Evolutionary conservation across 2,113 vertebrate species (phyloP).

Genomic region (Pygoscelis antarcticus): DNA sequence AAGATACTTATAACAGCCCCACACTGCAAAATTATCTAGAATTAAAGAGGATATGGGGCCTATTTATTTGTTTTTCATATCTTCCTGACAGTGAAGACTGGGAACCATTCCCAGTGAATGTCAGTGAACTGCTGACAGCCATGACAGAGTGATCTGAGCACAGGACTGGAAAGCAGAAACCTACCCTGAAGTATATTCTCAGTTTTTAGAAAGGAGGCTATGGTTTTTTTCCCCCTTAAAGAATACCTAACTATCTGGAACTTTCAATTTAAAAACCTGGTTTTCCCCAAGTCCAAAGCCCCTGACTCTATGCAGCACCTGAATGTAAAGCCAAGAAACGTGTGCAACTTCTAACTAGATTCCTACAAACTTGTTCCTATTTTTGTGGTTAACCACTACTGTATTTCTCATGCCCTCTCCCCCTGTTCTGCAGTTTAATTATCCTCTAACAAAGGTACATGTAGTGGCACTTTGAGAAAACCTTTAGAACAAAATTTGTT

Average conservation of each 20-base stretch:
- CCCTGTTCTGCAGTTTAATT: not conserved
- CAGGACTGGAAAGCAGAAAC: not conserved
- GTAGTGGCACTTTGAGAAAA: not conserved
- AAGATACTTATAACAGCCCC: not conserved
- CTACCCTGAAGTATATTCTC: not conserved
- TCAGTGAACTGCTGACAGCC: not conserved
- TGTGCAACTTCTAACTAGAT: accelerated
- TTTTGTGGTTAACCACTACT: not conserved
- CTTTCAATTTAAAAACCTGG: not conserved
- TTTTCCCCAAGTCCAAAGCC: not conserved
- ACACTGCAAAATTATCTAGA: not conserved
- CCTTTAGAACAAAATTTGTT: not conserved
- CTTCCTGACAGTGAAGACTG: not conserved
- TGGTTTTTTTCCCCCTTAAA: accelerated
- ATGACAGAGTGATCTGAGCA: not conserved
- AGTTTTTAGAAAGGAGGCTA: not conserved
- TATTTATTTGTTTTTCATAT: not conserved
- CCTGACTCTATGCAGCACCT: not conserved
- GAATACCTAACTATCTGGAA: not conserved
- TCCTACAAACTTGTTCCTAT: not conserved
- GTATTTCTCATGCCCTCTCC: not conserved
- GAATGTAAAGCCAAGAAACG: not conserved
- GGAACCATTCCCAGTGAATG: not conserved
- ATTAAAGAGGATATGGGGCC: not conserved
- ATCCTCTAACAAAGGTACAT: not conserved